Conservation (phyloP, 2,797 vertebrate species). For the Etheostoma nigrum region DNA sequence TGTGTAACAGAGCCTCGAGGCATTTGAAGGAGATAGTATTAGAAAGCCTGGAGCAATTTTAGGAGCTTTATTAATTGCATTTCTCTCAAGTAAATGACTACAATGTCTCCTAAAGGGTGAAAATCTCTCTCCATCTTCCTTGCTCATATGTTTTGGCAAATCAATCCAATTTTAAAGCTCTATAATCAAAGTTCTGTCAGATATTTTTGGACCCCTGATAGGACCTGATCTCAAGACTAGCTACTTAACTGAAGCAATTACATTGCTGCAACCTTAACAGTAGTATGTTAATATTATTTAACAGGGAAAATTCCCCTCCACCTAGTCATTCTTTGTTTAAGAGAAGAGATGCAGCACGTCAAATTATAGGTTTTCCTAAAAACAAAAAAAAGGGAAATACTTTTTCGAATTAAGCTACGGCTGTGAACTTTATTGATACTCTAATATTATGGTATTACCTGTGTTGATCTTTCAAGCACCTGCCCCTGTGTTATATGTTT, state of each 20-base stretch:
- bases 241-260: background rate
- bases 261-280: background rate
- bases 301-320: too few species aligned
- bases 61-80: background rate
- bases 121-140: background rate
- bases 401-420: background rate
- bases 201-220: background rate
- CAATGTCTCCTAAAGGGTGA: background rate
- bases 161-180: background rate
- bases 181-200: background rate
- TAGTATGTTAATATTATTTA: background rate
- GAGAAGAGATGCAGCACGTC: background rate
- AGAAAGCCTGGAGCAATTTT: background rate
- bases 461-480: background rate
- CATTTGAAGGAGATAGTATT: background rate
- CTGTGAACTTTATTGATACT: background rate
- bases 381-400: background rate
- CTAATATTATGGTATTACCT: background rate
- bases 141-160: background rate
- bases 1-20: background rate
- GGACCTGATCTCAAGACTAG: background rate
- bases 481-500: background rate
- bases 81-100: background rate
- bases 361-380: background rate
- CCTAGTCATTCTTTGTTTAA: background rate